Conservation (phyloP, 2,888 invertebrate species). For the Pheosia gnoma region DNA sequence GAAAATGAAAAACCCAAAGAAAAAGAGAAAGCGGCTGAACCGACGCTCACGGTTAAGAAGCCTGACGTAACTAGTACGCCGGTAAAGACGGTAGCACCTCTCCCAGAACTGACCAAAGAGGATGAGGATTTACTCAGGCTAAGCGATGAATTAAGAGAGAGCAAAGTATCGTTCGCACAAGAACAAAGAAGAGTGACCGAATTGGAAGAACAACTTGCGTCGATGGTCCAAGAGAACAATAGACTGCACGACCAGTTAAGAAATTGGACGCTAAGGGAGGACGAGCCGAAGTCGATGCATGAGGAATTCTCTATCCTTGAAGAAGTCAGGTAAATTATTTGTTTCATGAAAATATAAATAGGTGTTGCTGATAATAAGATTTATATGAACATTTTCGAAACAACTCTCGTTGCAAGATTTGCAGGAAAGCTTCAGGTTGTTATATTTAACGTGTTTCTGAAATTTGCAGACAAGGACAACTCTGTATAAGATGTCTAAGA, state of each 20-base stretch:
- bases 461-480: constrained; percentile 89
- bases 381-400: too few species aligned
- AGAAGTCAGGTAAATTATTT: constrained; percentile 88
- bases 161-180: constrained; percentile 86
- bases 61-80: constrained; percentile 64
- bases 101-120: constrained; percentile 80
- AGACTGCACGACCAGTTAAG: constrained; percentile 88
- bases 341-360: too few species aligned
- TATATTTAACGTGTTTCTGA: not conserved
- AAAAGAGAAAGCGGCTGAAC: constrained; percentile 57
- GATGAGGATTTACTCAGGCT: constrained; percentile 82
- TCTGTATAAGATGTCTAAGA: constrained; percentile 91
- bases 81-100: constrained; percentile 61
- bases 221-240: constrained; percentile 88
- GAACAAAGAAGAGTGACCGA: constrained; percentile 90
- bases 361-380: too few species aligned
- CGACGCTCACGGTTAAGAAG: constrained; percentile 55
- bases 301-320: constrained; percentile 93
- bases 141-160: constrained; percentile 88
- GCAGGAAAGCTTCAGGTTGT: too few species aligned
- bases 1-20: constrained; percentile 77
- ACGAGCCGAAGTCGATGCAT: constrained; percentile 92
- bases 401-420: too few species aligned
- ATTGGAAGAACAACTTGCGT: constrained; percentile 90
- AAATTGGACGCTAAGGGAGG: constrained; percentile 86